Conservation (phyloP, 2,888 invertebrate genomes). For the Sphecodes monilicornis region DNA sequence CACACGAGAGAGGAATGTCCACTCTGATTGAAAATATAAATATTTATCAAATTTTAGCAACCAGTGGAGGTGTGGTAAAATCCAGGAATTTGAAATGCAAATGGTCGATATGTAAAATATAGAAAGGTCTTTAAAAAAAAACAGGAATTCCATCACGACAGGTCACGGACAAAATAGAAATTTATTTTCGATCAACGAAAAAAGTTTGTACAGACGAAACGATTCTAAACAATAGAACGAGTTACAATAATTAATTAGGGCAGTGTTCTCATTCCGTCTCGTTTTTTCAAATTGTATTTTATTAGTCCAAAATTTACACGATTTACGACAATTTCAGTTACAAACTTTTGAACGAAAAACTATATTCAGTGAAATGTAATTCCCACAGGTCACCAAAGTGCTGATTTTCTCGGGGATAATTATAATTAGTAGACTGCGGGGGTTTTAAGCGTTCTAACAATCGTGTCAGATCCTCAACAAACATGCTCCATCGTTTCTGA, state of each 20-base stretch:
- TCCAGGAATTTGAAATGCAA: not conserved
- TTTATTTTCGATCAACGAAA: not conserved
- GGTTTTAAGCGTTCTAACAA: not conserved
- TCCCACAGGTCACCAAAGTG: not conserved
- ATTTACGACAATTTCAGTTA: slow-evolving; percentile 6
- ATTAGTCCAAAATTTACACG: slow-evolving; percentile 19
- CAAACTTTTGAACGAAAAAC: not conserved
- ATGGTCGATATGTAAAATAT: not conserved
- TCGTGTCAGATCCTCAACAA: not conserved
- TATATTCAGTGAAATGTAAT: not conserved
- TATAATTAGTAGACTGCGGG: slow-evolving; percentile 3
- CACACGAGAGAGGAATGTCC: no score
- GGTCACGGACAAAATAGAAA: not conserved
- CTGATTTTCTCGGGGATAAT: not conserved
- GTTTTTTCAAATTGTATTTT: slow-evolving; percentile 14
- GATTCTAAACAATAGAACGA: not conserved
- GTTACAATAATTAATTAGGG: not conserved
- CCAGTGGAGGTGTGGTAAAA: no score
- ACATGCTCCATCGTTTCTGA: not conserved
- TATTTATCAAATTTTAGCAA: no score
- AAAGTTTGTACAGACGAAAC: not conserved
- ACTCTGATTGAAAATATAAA: no score
- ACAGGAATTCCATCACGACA: not conserved
- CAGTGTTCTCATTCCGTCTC: not conserved
- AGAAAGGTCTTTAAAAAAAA: not conserved